A percentile compares a stretch with the other conserved stretches of the same genome.
Conservation (phyloP, 1,140 invertebrate species). For the Polyergus mexicanus region DNA sequence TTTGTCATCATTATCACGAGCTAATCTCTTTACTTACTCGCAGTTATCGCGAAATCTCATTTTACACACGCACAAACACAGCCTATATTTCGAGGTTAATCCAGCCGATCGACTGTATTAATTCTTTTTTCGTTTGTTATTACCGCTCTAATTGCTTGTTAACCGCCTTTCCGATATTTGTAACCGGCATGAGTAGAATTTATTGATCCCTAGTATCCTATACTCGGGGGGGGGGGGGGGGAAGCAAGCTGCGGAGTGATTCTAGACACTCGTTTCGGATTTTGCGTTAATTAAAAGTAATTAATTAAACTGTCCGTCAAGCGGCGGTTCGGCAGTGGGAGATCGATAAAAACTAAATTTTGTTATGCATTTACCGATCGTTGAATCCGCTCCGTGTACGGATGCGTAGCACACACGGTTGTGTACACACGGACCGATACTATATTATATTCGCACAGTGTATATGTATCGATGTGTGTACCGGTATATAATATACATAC, state of each 20-base stretch:
- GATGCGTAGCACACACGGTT: not conserved
- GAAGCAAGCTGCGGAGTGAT: constrained; percentile 41
- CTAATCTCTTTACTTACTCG: constrained; percentile 41
- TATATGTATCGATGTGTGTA: constrained; percentile 1
- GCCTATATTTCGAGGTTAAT: constrained; percentile 21
- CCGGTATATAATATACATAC: constrained; percentile 36
- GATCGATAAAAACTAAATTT: constrained; percentile 66
- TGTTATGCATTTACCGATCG: constrained; percentile 54
- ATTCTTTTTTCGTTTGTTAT: constrained; percentile 53
- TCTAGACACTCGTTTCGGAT: constrained; percentile 56
- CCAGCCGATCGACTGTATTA: constrained; percentile 33
- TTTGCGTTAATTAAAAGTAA: constrained; percentile 73
- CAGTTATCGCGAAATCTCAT: constrained; percentile 31
- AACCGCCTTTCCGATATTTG: constrained; percentile 57
- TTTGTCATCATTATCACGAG: constrained; percentile 14
- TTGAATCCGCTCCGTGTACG: not conserved
- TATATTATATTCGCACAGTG: constrained; percentile 18
- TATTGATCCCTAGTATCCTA: constrained; percentile 49
- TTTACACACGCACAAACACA: not conserved
- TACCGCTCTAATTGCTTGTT: constrained; percentile 49
- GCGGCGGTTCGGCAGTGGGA: constrained; percentile 32
- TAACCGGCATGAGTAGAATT: constrained; percentile 57
- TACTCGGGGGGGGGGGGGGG: not conserved
- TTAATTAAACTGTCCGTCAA: constrained; percentile 70
- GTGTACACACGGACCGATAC: not conserved